A percentile compares a stretch with the other conserved stretches of the same genome.
phyloP scores from a whole-genome alignment of 2,888 invertebrate species.

The Andrena fulva region DNA sequence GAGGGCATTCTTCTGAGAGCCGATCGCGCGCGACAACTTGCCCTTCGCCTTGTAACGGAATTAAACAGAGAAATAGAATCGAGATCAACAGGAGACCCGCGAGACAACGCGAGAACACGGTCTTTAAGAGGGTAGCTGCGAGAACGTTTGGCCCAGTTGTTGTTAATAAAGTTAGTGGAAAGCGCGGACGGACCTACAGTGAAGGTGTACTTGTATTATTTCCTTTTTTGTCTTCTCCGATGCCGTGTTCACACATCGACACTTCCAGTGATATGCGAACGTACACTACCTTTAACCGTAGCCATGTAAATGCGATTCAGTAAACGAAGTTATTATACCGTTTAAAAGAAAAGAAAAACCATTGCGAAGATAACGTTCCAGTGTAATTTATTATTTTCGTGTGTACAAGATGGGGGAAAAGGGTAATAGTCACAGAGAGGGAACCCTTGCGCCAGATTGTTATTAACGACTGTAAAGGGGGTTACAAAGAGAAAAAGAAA shows the following conservation, averaged over 20 bases:
- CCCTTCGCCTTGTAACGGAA: conserved; percentile 1
- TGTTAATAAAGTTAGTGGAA: conserved; percentile 66
- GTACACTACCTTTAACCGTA: conserved; percentile 63
- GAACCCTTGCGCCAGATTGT: conserved; percentile 60
- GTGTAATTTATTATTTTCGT: conserved; percentile 75
- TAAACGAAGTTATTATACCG: conserved; percentile 48
- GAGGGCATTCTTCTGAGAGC: conserved; percentile 58
- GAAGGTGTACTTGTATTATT: conserved; percentile 57
- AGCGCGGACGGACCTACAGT: conserved; percentile 55
- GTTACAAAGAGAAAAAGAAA: conserved; percentile 1
- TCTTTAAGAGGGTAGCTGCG: conserved; percentile 11
- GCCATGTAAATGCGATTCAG: conserved; percentile 58
- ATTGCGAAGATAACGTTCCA: conserved; percentile 59
- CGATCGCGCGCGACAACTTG: background rate
- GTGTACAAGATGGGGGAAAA: conserved; percentile 71
- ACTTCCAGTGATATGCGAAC: conserved; percentile 64
- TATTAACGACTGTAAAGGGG: conserved; percentile 63
- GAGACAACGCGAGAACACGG: conserved; percentile 2
- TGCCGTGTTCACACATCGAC: conserved; percentile 63
- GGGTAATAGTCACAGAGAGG: conserved; percentile 59
- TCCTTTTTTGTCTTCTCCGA: conserved; percentile 65
- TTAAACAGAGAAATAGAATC: background rate
- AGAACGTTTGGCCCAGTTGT: conserved; percentile 69
- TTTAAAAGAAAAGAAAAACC: conserved; percentile 45
- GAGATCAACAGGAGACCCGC: background rate